Evolutionary conservation across 2,113 vertebrate species (phyloP).

Genomic region (Amblyopsis rosae): DNA sequence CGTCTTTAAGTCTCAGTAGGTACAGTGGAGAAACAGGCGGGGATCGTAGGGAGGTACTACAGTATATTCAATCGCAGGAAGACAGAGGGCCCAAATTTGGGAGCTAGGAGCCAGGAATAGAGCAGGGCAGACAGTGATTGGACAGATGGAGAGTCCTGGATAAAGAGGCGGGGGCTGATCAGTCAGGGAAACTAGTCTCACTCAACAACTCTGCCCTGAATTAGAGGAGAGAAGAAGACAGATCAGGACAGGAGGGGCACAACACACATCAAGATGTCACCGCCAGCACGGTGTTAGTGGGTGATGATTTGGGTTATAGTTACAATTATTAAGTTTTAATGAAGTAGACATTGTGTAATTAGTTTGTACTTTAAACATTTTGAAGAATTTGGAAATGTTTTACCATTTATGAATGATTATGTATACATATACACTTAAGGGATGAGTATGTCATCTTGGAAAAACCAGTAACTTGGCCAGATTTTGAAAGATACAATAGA

Average conservation of each 20-base stretch:
- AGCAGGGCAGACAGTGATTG: constrained; percentile 62
- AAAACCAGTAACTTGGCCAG: no score
- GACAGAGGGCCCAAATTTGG: constrained; percentile 60
- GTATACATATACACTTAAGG: no score
- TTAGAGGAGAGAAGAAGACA: constrained; percentile 67
- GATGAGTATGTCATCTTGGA: no score
- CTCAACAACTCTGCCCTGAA: constrained; percentile 86
- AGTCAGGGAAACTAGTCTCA: constrained; percentile 86
- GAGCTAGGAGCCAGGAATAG: constrained; percentile 50
- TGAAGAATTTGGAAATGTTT: no score
- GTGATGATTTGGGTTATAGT: neutral
- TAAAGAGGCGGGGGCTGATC: constrained; percentile 77
- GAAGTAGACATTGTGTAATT: no score
- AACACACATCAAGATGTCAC: neutral
- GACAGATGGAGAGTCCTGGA: constrained; percentile 76
- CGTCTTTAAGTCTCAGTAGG: constrained; percentile 61
- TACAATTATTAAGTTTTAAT: no score
- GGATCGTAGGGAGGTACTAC: constrained; percentile 8
- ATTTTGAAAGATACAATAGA: no score
- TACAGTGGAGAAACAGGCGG: constrained; percentile 11
- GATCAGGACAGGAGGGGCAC: neutral
- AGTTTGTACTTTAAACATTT: no score
- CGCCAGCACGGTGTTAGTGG: neutral
- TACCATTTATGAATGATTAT: no score
- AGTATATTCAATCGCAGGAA: constrained; percentile 37